Base-by-base conservation (phyloP, 2,797 vertebrate genomes). In the Cryptoprocta ferox region DNA sequence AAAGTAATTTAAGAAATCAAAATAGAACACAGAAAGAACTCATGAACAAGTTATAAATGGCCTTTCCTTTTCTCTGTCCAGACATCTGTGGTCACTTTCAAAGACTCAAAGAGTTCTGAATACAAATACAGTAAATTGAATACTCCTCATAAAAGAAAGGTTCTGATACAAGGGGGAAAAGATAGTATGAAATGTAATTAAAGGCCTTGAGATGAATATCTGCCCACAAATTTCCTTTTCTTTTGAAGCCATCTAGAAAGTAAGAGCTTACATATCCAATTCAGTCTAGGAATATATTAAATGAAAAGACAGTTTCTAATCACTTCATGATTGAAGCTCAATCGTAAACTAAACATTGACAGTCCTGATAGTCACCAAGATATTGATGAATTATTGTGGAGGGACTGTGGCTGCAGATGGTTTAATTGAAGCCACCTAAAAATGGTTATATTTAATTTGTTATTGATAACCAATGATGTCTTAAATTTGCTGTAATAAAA, bases 81-180 rank as follows among this genome's bases (percentile, higher is more conserved):
- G 81, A 15, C 3, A 61, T 61, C 73, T 95, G 56, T 12, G 11
- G 21, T 89, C 42, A 91, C 42, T 12, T 9, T 6, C 82, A 92
- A 94, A 91, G 59, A 84, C 37, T 85, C 14, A 97, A 97, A 68
- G 19, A 61, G 53, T 89, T 90, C 30, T 88, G 50, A 98, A 91
- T 88, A 87, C 21, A 95, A 92, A 79, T 68, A 45, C 32, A 97
- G 30, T 53, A 91, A 96, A 91, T 3, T 30, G 35, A 96, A 83
- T 91, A 56, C 16, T 89, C 42, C 45, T 81, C 16, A 48, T 75
- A 68, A 89, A 91, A 90, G 21, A 92, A 83, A 95, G 5, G 0
- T 89, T 97, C 19, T 75, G 59, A 89, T 59, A 37, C 4, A 78
- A 10, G 32, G 18, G n/a, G 42, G 32, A n/a, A 90, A 93, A 24